Base-by-base conservation (phyloP, 2,113 vertebrate species). In the Thunnus thynnus region DNA sequence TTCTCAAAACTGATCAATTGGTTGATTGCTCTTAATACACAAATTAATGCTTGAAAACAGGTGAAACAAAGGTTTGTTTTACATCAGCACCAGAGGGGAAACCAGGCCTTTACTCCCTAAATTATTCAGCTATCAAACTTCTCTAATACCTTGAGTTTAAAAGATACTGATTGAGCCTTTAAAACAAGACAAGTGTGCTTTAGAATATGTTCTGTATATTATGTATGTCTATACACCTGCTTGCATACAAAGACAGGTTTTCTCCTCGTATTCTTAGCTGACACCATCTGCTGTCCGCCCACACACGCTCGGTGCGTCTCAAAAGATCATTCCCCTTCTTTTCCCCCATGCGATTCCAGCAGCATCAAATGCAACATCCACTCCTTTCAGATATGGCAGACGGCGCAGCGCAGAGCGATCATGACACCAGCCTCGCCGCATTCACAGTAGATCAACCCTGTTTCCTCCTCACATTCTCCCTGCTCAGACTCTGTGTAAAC, bases 401-500 rank as follows among this genome's bases (percentile, higher is more conserved):
- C 13, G 55, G 55, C 46, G 2, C 1, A 22, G 17, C 56, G 14
- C 64, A 17, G 32, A 67, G 27, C 0, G 36, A 64, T 67, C 20
- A 13, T 27, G 51, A 79, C 71, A 60, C 70, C 72, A 32, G 54
- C 56, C 73, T 63, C 0, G 52, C 4, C 22, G 9, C 41, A 30
- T 56, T 77, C 48, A 18, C 57, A 48, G 63, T 58, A 55, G 32
- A 60, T 52, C 83, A 27, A 60, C 65, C 62, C 12, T 2, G 74
- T 72, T 72, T 80, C 78, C 67, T 73, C 32, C 41, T 0, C 75
- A 11, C 71, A 36, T 54, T 44, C 68, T 63, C 57, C 52, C 46
- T 12, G 12, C 80, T 63, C 74, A 83, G 67, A 60, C 60, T 0
- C 65, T 41, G 51, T 73, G 50, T 17, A 72, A 76, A 78, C 61